Conservation (phyloP, 2,888 invertebrate genomes). For the Plutella xylostella region DNA sequence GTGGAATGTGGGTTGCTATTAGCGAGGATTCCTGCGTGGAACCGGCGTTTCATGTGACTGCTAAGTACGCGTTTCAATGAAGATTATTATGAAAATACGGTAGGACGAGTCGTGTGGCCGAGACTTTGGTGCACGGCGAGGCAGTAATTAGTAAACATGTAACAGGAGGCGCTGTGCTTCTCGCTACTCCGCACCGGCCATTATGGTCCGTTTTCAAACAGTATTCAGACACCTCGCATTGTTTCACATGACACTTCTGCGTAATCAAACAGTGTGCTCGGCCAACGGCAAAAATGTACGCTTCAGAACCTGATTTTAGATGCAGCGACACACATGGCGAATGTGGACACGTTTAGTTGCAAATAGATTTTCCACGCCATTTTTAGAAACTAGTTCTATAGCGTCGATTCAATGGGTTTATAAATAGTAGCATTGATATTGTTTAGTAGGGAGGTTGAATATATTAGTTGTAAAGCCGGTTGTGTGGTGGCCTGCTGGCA, state of each 20-base stretch:
- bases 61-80: too few relatives aligned
- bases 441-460: too few relatives aligned
- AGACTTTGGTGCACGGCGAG: background rate
- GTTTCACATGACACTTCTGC: constrained; percentile 10
- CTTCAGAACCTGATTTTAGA: too few relatives aligned
- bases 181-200: constrained; percentile 5
- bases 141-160: constrained; percentile 12
- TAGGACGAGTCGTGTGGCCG: background rate
- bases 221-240: constrained; percentile 9
- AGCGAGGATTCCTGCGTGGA: background rate
- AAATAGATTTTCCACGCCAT: too few relatives aligned
- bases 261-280: background rate
- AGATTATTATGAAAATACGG: constrained; percentile 7
- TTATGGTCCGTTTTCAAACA: constrained; percentile 1
- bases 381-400: too few relatives aligned
- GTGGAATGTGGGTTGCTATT: background rate
- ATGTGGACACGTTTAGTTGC: too few relatives aligned
- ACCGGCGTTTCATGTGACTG: background rate
- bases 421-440: too few relatives aligned
- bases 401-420: too few relatives aligned
- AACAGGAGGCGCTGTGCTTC: constrained; percentile 10
- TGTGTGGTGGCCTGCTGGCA: too few relatives aligned
- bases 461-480: too few relatives aligned
- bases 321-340: too few relatives aligned
- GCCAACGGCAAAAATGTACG: too few relatives aligned